phyloP scores from a whole-genome alignment of 2,797 vertebrate genomes.

The Chelidonichthys spinosus region DNA sequence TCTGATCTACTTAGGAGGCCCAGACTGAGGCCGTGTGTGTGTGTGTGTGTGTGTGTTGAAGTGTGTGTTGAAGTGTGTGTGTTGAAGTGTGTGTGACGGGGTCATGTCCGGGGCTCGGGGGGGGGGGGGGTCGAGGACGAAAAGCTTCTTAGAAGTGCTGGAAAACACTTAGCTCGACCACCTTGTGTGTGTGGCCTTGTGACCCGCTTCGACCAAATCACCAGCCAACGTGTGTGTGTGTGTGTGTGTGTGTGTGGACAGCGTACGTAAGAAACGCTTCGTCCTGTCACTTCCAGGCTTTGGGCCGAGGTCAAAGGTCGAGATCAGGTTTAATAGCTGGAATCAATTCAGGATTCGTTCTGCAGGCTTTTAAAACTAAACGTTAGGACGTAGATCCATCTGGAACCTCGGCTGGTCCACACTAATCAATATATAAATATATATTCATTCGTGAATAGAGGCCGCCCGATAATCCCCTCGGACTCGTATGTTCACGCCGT shows the following conservation, averaged over 20 bases:
- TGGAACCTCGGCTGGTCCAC: not conserved
- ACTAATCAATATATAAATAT: too few relatives aligned
- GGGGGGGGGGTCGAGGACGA: constrained; percentile 54
- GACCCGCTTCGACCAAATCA: constrained; percentile 57
- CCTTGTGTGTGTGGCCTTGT: constrained; percentile 66
- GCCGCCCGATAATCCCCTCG: too few relatives aligned
- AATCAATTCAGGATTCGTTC: not conserved
- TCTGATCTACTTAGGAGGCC: constrained; percentile 80
- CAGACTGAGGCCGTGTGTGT: constrained; percentile 17
- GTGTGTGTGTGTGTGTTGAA: constrained; percentile 40
- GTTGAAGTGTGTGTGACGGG: constrained; percentile 67
- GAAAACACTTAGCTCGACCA: constrained; percentile 73
- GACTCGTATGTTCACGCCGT: too few relatives aligned
- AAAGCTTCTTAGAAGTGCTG: constrained; percentile 76
- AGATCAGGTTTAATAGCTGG: not conserved
- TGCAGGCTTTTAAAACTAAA: not conserved
- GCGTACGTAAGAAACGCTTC: not conserved
- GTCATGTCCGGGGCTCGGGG: constrained; percentile 68
- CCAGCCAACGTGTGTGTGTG: not conserved
- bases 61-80: constrained; percentile 42
- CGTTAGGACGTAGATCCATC: not conserved
- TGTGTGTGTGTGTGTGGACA: not conserved
- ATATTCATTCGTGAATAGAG: too few relatives aligned
- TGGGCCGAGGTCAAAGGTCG: accelerated
- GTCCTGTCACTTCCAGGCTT: not conserved